Evolutionary conservation across 2,888 invertebrate genomes (phyloP).

Genomic region (Dorcus parallelipipedus): DNA sequence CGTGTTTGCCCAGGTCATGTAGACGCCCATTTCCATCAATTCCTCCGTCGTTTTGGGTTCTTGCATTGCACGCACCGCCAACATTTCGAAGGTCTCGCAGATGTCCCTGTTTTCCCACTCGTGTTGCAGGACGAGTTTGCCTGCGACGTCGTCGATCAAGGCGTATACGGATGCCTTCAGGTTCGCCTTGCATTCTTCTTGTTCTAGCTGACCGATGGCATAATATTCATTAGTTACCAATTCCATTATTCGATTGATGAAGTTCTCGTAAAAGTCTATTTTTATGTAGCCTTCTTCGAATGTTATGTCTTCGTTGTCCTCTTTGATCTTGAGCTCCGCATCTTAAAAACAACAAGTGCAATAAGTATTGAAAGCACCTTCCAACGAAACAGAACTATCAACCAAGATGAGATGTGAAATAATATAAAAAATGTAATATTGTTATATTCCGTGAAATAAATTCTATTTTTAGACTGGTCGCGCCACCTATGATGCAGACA

Average conservation of each 20-base stretch:
- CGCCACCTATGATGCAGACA: too few relatives aligned
- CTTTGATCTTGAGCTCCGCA: constrained; percentile 36
- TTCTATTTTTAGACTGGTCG: too few relatives aligned
- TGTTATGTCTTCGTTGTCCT: constrained; percentile 49
- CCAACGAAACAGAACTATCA: too few relatives aligned
- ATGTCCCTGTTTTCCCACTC: constrained; percentile 65
- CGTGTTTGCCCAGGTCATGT: constrained; percentile 76
- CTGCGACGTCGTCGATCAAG: constrained; percentile 61
- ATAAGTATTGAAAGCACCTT: too few relatives aligned
- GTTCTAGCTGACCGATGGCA: constrained; percentile 60
- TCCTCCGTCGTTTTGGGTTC: constrained; percentile 78
- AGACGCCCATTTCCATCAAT: constrained; percentile 70
- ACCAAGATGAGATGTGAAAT: too few relatives aligned
- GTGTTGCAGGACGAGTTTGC: constrained; percentile 61
- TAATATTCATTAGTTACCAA: constrained; percentile 68
- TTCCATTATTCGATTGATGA: constrained; percentile 58
- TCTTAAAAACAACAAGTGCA: too few relatives aligned
- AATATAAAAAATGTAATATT: too few relatives aligned
- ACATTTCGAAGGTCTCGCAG: constrained; percentile 67
- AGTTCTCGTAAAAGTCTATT: constrained; percentile 59
- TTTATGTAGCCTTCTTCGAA: constrained; percentile 61
- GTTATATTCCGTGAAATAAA: too few relatives aligned
- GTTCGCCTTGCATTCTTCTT: constrained; percentile 60
- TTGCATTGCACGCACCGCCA: constrained; percentile 65
- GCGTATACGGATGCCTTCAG: constrained; percentile 58